phyloP scores from a whole-genome alignment of 2,888 invertebrate species.

The Boloria selene region DNA sequence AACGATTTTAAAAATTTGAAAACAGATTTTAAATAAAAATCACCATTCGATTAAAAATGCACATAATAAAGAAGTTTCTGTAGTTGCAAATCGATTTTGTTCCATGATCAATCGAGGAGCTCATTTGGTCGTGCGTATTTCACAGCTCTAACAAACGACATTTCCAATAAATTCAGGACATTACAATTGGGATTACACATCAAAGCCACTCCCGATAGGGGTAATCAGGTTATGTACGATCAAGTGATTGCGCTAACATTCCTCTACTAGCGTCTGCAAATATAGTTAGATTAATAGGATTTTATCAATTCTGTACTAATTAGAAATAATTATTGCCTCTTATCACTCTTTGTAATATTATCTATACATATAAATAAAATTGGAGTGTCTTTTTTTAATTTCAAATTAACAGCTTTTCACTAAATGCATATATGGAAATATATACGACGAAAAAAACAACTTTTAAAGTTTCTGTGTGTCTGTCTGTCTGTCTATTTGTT shows the following conservation, averaged over 20 bases:
- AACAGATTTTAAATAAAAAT: too few species aligned
- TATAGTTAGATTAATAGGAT: slow-evolving; percentile 1
- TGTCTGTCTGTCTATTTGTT: too few species aligned
- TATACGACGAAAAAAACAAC: too few species aligned
- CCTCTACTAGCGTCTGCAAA: slow-evolving; percentile 2
- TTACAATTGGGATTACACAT: slow-evolving; percentile 21
- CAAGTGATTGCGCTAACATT: slow-evolving; percentile 4
- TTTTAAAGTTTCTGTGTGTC: too few species aligned
- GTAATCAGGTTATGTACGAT: slow-evolving; percentile 10
- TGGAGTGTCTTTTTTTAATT: too few species aligned
- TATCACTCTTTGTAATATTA: too few species aligned
- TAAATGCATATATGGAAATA: too few species aligned
- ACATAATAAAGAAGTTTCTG: neutral
- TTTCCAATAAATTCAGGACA: slow-evolving; percentile 18
- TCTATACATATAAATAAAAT: too few species aligned
- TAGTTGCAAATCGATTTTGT: slow-evolving; percentile 3
- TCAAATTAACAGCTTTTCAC: too few species aligned
- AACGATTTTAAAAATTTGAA: too few species aligned
- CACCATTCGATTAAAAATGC: too few species aligned
- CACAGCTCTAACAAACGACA: slow-evolving; percentile 14
- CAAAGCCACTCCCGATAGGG: slow-evolving; percentile 16
- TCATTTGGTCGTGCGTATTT: slow-evolving; percentile 14
- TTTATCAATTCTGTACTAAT: neutral
- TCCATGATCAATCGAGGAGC: slow-evolving; percentile 2
- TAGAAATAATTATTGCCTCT: too few species aligned